Evolutionary conservation across 2,888 invertebrate species (phyloP), one percentile per base, ranked within the genome.

Genomic region (Teleogryllus oceanicus): DNA sequence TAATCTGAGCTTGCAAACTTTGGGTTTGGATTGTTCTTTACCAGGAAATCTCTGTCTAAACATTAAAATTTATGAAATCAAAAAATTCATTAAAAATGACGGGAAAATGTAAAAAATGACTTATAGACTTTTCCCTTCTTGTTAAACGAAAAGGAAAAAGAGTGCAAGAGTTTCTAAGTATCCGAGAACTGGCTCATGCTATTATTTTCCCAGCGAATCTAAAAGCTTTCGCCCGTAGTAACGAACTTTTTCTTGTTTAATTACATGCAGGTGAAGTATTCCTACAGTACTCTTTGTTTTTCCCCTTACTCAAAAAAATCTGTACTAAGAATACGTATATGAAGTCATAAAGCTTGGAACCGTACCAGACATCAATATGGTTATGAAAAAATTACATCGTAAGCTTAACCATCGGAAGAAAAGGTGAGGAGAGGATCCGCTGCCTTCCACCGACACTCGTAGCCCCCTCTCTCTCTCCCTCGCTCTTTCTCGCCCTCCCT

Each of bases 401-500:
- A 62, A 62, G 11, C 62, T 62, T 62, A 62, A 1, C 62, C 62
- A 62, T 62, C 62, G 62, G 16, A 62, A n/a, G 62, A 5, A 4
- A 62, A 5, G 0, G 62, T 12, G 62, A 8, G n/a, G 62, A 18
- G 10, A 18, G 16, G 11, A n/a, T 10, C 62, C 37, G 1, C 37
- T 37, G 37, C 37, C 62, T 62, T 62, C 62, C 13, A 0, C 62
- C 62, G 62, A 13, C 62, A 16, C 18, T 62, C 18, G 12, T 16
- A 51, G 2, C 13, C 62, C 10, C 18, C 2, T 62, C 62, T 16
- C 62, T 3, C n/a, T 16, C 16, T 8, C n/a, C 16, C 62, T 13
- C n/a, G 0, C 62, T 12, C n/a, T 16, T 1, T 4, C n/a, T 13
- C 13, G 0, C n/a, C 0, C 13, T 62, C 8, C 0, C 16, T 8